phyloP scores from a whole-genome alignment of 35 echinoderm and acorn worm species.

The Lytechinus variegatus region DNA sequence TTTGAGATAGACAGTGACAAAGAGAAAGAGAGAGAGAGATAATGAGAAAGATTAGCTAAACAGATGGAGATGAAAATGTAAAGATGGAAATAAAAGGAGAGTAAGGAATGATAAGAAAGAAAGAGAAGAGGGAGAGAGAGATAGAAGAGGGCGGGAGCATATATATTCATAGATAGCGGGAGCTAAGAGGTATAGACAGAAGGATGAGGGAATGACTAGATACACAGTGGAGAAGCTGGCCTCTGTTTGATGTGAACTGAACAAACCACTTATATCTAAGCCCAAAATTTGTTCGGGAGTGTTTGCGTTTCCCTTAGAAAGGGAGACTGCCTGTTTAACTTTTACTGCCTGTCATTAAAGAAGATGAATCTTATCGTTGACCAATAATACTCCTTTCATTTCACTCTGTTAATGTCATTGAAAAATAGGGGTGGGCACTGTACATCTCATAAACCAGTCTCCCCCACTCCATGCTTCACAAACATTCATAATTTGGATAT shows the following conservation, averaged over 20 bases:
- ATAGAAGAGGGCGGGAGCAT: neutral
- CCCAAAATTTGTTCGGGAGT: conserved; percentile 10
- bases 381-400: neutral
- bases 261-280: conserved; percentile 13
- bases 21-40: neutral
- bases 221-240: neutral
- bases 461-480: too few species aligned
- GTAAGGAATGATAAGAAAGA: neutral
- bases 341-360: neutral
- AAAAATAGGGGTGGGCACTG: neutral
- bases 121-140: neutral
- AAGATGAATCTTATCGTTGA: neutral
- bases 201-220: neutral
- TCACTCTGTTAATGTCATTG: neutral
- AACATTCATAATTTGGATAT: too few species aligned
- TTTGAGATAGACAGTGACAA: neutral
- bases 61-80: too few species aligned
- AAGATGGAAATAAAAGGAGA: neutral
- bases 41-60: too few species aligned
- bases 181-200: neutral
- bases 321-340: conserved; percentile 9
- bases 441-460: neutral
- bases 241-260: neutral
- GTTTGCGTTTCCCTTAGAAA: conserved; percentile 3
- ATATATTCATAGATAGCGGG: neutral